These are phyloP conservation scores for Tetragonisca angustula DNA, from an alignment of 2,888 invertebrate genomes.

Conservation along the genomic window DNA sequence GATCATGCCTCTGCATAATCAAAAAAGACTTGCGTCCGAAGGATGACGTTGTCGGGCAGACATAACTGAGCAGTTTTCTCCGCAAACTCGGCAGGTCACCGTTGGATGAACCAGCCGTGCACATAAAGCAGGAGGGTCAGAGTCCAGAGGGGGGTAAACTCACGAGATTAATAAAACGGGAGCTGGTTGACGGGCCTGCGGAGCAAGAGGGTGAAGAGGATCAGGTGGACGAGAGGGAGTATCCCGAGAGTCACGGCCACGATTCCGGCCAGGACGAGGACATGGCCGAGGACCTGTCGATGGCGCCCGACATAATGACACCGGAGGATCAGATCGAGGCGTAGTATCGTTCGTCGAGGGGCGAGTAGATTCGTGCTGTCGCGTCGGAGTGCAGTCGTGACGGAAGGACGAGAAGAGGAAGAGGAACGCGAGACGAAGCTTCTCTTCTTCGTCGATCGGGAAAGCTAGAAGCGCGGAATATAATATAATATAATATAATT, in stretches of 20 bases:
- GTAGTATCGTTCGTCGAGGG: constrained; percentile 76
- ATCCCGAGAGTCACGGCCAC: constrained; percentile 80
- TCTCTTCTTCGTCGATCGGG: constrained; percentile 39
- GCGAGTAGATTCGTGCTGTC: constrained; percentile 56
- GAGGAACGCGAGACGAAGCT: neutral
- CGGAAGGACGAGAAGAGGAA: constrained; percentile 11
- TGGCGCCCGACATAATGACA: constrained; percentile 82
- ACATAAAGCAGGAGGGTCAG: constrained; percentile 81
- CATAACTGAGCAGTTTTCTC: constrained; percentile 16
- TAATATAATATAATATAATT: neutral
- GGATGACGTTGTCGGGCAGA: neutral
- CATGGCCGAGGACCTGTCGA: constrained; percentile 82
- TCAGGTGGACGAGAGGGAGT: constrained; percentile 79
- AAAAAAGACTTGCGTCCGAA: neutral
- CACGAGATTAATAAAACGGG: constrained; percentile 83
- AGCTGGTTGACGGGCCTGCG: constrained; percentile 79
- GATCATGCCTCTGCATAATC: no score
- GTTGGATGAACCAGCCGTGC: constrained; percentile 82
- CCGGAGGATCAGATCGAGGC: constrained; percentile 82
- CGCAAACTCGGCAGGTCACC: constrained; percentile 76
- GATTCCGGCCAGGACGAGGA: constrained; percentile 82
- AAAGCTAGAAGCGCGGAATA: constrained; percentile 13
- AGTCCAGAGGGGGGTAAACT: constrained; percentile 82
- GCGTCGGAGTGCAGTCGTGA: constrained; percentile 43
- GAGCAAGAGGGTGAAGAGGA: constrained; percentile 79